phyloP scores from a whole-genome alignment of 1,140 invertebrate genomes.

The Choristoneura fumiferana region DNA sequence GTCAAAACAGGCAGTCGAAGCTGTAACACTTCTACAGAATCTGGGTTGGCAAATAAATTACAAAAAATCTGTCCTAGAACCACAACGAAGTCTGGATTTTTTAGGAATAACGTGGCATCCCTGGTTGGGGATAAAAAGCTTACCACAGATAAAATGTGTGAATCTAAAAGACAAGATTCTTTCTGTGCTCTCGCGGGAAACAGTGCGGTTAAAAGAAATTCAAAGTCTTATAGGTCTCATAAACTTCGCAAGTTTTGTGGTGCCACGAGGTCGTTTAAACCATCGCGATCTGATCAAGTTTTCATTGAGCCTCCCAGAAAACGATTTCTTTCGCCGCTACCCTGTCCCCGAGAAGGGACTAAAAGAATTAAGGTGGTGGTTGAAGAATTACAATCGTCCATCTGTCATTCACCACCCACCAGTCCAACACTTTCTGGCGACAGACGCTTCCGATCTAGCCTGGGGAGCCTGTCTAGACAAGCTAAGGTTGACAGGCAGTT shows the following conservation, averaged over 20 bases:
- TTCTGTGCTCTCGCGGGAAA: not conserved
- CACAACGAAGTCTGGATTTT: not conserved
- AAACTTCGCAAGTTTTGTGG: conserved; percentile 6
- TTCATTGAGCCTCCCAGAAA: not conserved
- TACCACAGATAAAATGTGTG: not conserved
- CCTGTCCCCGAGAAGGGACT: not conserved
- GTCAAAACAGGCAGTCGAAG: not conserved
- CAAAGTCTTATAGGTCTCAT: not conserved
- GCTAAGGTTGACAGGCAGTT: not conserved
- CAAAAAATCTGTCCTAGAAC: not conserved
- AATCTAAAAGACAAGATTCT: not conserved
- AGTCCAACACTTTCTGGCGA: not conserved
- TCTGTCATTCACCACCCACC: not conserved
- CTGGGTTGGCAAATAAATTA: not conserved
- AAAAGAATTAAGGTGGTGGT: not conserved
- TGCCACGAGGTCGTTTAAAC: not conserved
- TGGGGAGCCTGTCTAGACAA: not conserved
- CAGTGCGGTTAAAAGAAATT: not conserved
- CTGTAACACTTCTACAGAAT: not conserved
- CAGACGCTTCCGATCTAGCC: not conserved
- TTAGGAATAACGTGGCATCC: conserved; percentile 1
- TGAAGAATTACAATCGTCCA: not conserved
- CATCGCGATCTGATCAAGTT: not conserved
- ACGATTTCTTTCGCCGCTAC: not conserved
- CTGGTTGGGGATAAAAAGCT: not conserved